phyloP scores from a whole-genome alignment of 2,888 invertebrate genomes.

The Busseola fusca region DNA sequence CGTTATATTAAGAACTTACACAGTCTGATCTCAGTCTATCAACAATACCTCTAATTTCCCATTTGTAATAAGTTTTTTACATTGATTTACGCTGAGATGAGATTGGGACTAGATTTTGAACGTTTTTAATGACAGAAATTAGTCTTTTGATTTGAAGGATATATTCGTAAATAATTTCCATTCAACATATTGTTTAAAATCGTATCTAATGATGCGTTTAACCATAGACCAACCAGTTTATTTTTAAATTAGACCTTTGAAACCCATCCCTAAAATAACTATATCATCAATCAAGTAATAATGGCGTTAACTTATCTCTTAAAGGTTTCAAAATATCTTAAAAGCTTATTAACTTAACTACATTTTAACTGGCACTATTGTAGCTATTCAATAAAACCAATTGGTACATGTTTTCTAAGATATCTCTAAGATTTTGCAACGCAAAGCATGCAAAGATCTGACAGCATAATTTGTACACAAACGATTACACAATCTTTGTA shows the following conservation, averaged over 20 bases:
- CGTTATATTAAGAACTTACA: not conserved
- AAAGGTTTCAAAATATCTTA: not conserved
- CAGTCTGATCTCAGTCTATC: not conserved
- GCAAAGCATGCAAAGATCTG: constrained; percentile 21
- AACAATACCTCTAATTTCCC: not conserved
- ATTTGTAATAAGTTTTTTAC: not conserved
- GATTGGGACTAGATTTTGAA: not conserved
- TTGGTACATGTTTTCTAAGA: constrained; percentile 9
- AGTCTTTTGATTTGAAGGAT: not conserved
- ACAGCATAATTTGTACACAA: constrained; percentile 25
- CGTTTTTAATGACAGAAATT: not conserved
- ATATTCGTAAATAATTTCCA: not conserved
- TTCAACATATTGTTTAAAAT: not conserved
- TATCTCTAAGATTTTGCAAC: constrained; percentile 7
- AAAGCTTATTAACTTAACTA: not conserved
- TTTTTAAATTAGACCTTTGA: not conserved
- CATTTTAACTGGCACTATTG: not conserved
- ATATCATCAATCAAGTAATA: not conserved
- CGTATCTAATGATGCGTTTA: not conserved
- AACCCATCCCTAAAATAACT: not conserved
- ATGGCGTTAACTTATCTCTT: not conserved
- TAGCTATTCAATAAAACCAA: constrained; percentile 4
- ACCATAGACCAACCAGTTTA: not conserved
- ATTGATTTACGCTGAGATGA: not conserved
- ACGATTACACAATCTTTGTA: constrained; percentile 31